Evolutionary conservation across 1,140 invertebrate species (phyloP), one percentile per base, ranked within the genome.

Genomic region (Pissodes strobi): DNA sequence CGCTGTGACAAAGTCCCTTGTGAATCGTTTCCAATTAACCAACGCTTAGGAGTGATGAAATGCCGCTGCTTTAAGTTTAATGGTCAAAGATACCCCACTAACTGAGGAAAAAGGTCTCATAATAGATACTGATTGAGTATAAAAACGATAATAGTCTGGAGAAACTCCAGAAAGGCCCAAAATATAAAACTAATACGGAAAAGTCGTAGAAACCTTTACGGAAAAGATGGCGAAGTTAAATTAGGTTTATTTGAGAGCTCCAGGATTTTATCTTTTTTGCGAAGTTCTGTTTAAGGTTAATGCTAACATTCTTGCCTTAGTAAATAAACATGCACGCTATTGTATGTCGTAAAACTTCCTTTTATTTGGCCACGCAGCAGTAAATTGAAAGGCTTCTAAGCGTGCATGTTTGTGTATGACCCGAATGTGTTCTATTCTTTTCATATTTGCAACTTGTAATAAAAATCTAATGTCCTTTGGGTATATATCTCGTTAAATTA

Each of bases 231-330:
- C 38, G n/a, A 39, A 27, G 25, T 27, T 27, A 27, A 27, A 27
- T 39, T 39, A 13, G 37, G 37, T 39, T 39, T 39, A 39, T 39
- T 39, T 39, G 37, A 39, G n/a, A 39, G n/a, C 37, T 39, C 13
- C 10, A n/a, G n/a, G 4, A 3, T 39, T 39, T 39, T 39, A 39
- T 39, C 13, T 39, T 39, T 39, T 39, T 39, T 15, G 2, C 13
- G 37, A 39, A 39, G 5, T 39, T 39, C 2, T 39, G 13, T 39
- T 39, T n/a, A n/a, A 13, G 9, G 13, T 6, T 39, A 39, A 39
- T n/a, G 37, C 3, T 39, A 39, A 39, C 9, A 4, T 39, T 39
- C n/a, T 39, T 39, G 13, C 37, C 37, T 39, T 2, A 39, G 13
- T 2, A 39, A 15, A 39, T 39, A 8, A 6, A 15, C 13, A 39